phyloP scores from a whole-genome alignment of 1,140 invertebrate genomes.

The Sinonovacula constricta region DNA sequence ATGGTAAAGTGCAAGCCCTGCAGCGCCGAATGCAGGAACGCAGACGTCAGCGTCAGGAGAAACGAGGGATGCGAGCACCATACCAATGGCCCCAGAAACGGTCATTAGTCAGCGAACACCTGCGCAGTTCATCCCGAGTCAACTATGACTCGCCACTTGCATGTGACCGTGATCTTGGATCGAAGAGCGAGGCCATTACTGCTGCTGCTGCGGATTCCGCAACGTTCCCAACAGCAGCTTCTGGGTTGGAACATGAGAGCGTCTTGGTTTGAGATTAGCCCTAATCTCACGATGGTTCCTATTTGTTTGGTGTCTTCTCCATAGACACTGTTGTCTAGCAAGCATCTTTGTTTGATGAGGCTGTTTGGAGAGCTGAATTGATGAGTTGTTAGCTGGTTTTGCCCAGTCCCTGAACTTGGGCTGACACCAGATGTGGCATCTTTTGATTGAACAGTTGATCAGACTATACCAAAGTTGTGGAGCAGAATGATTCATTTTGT shows the following conservation, averaged over 20 bases:
- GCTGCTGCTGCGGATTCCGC: constrained; percentile 10
- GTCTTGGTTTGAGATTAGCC: constrained; percentile 42
- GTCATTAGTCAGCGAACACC: constrained; percentile 2
- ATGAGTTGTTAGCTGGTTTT: constrained; percentile 24
- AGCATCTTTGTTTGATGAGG: constrained; percentile 29
- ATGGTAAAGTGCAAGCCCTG: constrained; percentile 41
- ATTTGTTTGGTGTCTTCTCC: constrained; percentile 47
- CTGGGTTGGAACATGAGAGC: constrained; percentile 46
- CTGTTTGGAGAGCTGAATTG: constrained; percentile 2
- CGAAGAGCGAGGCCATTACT: constrained; percentile 10
- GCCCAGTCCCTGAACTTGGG: background rate
- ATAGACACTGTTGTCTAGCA: constrained; percentile 43
- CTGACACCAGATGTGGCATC: constrained; percentile 11
- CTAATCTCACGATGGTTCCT: constrained; percentile 12
- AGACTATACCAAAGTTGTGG: too few relatives aligned
- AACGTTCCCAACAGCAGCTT: constrained; percentile 9
- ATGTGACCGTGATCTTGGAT: constrained; percentile 17
- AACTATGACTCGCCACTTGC: constrained; percentile 36
- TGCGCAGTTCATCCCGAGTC: background rate
- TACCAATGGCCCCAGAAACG: constrained; percentile 40
- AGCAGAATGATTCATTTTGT: too few relatives aligned
- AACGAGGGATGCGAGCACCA: constrained; percentile 40
- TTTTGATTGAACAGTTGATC: constrained; percentile 36
- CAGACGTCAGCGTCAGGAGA: constrained; percentile 31
- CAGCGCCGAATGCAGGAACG: constrained; percentile 45